Evolutionary conservation across 2,888 invertebrate species (phyloP).

Genomic region (Gymnoscelis rufifasciata): DNA sequence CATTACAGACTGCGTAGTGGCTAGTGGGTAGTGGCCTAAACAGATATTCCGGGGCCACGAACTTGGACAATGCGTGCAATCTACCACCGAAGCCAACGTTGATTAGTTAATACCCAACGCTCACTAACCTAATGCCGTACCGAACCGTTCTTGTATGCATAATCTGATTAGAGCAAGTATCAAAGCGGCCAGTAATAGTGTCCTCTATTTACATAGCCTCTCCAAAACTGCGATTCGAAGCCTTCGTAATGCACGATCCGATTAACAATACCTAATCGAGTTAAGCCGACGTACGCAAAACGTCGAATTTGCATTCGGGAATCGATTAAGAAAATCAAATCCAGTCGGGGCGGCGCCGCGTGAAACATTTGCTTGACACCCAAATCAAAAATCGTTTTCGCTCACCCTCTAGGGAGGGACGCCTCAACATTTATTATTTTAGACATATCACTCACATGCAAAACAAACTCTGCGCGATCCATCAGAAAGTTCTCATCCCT

Average conservation of each 20-base stretch:
- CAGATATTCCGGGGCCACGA: constrained; percentile 76
- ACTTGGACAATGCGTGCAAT: constrained; percentile 75
- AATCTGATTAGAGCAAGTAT: constrained; percentile 77
- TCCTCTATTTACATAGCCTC: constrained; percentile 56
- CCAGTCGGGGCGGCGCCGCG: constrained; percentile 68
- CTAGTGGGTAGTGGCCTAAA: constrained; percentile 75
- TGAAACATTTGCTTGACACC: constrained; percentile 79
- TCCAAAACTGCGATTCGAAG: constrained; percentile 43
- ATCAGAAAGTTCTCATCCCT: constrained; percentile 72
- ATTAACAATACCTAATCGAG: constrained; percentile 40
- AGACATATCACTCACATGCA: constrained; percentile 80
- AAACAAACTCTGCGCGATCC: constrained; percentile 79
- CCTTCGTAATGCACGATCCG: constrained; percentile 42
- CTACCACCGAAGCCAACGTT: constrained; percentile 72
- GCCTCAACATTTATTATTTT: constrained; percentile 80
- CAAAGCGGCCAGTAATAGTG: constrained; percentile 62
- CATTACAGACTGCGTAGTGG: constrained; percentile 73
- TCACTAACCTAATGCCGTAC: constrained; percentile 67
- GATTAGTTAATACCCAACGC: constrained; percentile 75
- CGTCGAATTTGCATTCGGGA: constrained; percentile 58
- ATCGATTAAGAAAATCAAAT: constrained; percentile 79
- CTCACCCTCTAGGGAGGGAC: constrained; percentile 68
- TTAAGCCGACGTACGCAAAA: constrained; percentile 23
- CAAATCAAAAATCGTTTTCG: constrained; percentile 80
- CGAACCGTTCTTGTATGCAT: constrained; percentile 76